Evolutionary conservation across 2,113 vertebrate species (phyloP), one percentile per base, ranked within the genome.

Genomic region (Todiramphus chloris): DNA sequence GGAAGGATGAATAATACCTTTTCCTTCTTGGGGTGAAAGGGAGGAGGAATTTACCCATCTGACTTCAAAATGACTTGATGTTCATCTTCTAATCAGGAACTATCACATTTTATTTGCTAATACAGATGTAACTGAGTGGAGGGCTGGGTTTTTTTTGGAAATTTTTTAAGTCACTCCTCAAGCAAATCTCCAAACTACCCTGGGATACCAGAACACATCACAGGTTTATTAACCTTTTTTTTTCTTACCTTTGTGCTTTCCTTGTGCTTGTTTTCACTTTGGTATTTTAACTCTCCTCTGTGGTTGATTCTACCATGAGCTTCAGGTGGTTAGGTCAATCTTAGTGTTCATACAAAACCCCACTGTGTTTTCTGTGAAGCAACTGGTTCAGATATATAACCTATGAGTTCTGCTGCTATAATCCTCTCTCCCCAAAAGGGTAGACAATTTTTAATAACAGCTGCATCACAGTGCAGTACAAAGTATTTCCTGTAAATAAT

Each of bases 401-500:
- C 58, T 85, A 68, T 53, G 53, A 68, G 68, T 83, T 73, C 70
- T 79, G 10, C 41, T 77, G 43, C 23, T 53, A 8, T 73, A 93
- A 90, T 76, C 27, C 58, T 83, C 48, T 56, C 62, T 39, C 13
- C 37, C 5, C 12, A 30, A 25, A 84, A 75, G 20, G 0, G 0
- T 4, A 67, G 31, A 17, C 2, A 10, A 2, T 19, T 93, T 80
- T 82, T 82, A 91, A 24, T 44, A 91, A 85, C 20, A 75, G 27
- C 14, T 56, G 16, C 44, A 83, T 62, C 53, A 85, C 0, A 3
- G 59, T n/a, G 24, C 24, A 73, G 24, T 69, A 69, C 59, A 94
- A 79, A 85, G 55, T 73, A 74, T 87, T 77, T 94, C 63, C 59
- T 59, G 44, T 80, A 92, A 95, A 88, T 88, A 83, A 90, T 66